Evolutionary conservation across 2,797 vertebrate species (phyloP).

Genomic region (Chloroceryle inda): DNA sequence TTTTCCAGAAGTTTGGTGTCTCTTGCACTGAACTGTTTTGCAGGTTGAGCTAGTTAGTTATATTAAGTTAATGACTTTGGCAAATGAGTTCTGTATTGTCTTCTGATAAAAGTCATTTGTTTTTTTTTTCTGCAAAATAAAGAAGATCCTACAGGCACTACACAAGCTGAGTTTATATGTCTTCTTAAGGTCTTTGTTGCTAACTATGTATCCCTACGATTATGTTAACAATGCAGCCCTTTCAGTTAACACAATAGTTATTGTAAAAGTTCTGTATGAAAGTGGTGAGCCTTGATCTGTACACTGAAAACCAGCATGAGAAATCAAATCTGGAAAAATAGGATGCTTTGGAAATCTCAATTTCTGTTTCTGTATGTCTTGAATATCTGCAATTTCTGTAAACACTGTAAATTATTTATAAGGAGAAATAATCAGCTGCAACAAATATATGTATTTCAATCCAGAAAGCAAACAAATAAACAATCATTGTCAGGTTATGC

Average conservation of each 20-base stretch:
- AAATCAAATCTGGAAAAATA: not conserved
- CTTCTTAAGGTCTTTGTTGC: not conserved
- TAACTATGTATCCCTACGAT: not conserved
- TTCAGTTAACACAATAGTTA: not conserved
- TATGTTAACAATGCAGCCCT: not conserved
- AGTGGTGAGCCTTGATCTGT: not conserved
- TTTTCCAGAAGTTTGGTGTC: not conserved
- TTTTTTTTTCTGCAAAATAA: not conserved
- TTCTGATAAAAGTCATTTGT: not conserved
- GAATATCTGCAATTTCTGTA: not conserved
- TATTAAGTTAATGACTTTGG: not conserved
- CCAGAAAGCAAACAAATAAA: not conserved
- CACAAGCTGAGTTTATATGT: not conserved
- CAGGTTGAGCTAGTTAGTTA: not conserved
- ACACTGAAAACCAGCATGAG: not conserved
- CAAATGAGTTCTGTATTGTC: not conserved
- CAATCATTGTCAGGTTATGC: not conserved
- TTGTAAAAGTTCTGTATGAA: not conserved
- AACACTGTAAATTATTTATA: not conserved
- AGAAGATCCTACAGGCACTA: not conserved
- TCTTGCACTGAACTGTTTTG: not conserved
- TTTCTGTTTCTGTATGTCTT: not conserved
- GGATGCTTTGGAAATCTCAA: not conserved
- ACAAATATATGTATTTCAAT: not conserved
- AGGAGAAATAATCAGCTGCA: not conserved